phyloP scores from a whole-genome alignment of 2,113 vertebrate genomes.

The Heloderma charlesbogerti region DNA sequence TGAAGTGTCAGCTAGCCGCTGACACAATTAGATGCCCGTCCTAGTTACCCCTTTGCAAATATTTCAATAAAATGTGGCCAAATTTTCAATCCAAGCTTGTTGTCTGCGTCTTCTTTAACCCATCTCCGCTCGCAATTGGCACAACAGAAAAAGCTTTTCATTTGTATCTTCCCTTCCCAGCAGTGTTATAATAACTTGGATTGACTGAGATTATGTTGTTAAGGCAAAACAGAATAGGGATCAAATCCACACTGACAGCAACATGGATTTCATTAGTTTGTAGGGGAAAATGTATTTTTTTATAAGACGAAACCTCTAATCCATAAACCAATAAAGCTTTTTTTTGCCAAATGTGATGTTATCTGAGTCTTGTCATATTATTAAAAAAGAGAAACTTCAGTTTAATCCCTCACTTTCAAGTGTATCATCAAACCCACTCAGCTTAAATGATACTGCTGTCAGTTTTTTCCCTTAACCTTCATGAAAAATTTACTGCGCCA shows the following conservation, averaged over 20 bases:
- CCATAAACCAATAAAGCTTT: slow-evolving; percentile 73
- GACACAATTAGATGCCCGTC: too few species aligned
- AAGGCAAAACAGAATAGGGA: slow-evolving; percentile 67
- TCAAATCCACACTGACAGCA: slow-evolving; percentile 69
- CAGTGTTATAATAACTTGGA: slow-evolving; percentile 64
- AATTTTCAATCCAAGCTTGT: too few species aligned
- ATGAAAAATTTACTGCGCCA: slow-evolving; percentile 69
- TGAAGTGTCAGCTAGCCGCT: too few species aligned
- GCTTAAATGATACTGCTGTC: slow-evolving; percentile 73
- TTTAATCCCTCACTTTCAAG: slow-evolving; percentile 71
- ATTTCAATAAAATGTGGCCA: too few species aligned
- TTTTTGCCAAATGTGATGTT: slow-evolving; percentile 71
- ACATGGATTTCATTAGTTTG: slow-evolving; percentile 72
- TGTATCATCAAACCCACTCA: slow-evolving; percentile 67
- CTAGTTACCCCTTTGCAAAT: too few species aligned
- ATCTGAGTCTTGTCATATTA: slow-evolving; percentile 69
- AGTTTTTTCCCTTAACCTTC: slow-evolving; percentile 69
- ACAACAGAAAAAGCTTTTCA: not conserved
- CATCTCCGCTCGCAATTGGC: too few species aligned
- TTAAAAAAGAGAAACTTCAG: slow-evolving; percentile 63
- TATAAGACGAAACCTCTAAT: slow-evolving; percentile 65
- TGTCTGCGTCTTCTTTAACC: too few species aligned
- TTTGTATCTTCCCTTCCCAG: not conserved
- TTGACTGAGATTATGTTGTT: slow-evolving; percentile 66
- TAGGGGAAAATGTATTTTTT: slow-evolving; percentile 42